These are phyloP conservation scores for Lucilia sericata DNA, from an alignment of 1,140 invertebrate genomes.

Conservation along the genomic window DNA sequence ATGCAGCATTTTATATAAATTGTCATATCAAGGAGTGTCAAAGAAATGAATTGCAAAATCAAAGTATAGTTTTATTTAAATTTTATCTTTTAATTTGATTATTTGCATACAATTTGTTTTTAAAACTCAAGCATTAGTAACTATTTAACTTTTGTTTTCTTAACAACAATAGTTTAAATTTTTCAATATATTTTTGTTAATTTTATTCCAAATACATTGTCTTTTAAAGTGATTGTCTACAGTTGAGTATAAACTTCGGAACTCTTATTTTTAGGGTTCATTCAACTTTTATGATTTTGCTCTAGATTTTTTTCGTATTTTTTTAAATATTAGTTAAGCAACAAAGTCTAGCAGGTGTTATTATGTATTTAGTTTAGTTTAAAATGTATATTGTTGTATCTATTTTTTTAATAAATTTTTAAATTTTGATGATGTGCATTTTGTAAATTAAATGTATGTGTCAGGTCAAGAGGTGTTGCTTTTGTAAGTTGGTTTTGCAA, in stretches of 20 bases:
- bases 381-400: not conserved
- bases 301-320: not conserved
- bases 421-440: not conserved
- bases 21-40: not conserved
- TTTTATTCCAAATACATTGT: not conserved
- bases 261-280: not conserved
- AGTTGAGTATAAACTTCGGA: not conserved
- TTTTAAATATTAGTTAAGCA: not conserved
- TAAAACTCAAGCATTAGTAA: not conserved
- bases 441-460: not conserved
- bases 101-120: not conserved
- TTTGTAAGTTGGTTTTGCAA: not conserved
- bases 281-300: conserved; percentile 27
- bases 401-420: not conserved
- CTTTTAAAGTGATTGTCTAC: conserved; percentile 15
- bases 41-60: conserved; percentile 16
- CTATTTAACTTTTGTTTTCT: not conserved
- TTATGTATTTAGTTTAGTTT: not conserved
- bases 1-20: too few species aligned
- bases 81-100: not conserved
- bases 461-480: not conserved
- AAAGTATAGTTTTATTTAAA: not conserved
- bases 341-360: not conserved
- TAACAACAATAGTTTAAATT: not conserved
- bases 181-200: not conserved